Base-by-base conservation (phyloP, 1,140 invertebrate genomes). In the Xylocopa sonorina region DNA sequence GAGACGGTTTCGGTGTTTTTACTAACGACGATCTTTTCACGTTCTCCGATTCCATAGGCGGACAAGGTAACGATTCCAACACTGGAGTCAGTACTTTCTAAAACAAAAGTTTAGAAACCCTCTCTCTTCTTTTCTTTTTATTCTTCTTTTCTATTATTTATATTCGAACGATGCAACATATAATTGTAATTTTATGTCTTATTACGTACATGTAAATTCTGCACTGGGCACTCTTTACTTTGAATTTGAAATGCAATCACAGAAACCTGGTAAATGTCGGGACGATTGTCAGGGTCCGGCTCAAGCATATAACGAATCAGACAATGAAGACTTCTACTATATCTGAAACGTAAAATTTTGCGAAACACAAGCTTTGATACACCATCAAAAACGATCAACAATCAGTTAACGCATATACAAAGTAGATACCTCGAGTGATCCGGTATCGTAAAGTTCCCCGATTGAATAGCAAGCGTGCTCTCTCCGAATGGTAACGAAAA, bases 401-500 rank as follows among this genome's bases (percentile, higher is more conserved):
- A n/a, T n/a, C n/a, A n/a, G n/a, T n/a, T n/a, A n/a, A 43, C 12
- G 38, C 24, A 67, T 18, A 1, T 21, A 6, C 34, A 7, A 62
- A 78, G 48, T 10, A 88, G 80, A 95, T 96, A 98, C 92, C 94
- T 95, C 38, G 96, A 96, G 92, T 94, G 95, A 92, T 98, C 97
- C 62, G 98, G 98, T 93, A 99, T 96, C 71, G 94, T 95, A 90
- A 98, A 98, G 87, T 97, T 96, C 58, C 97, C 97, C 91, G 96
- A 97, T 92, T 98, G 98, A 89, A 99, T 99, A 58, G 98, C 98
- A 81, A 99, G 92, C 21, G 97, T 96, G 90, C 97, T 98, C 92
- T 99, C 98, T 21, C 97, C 98, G 94, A 99, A 99, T 69, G 98
- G 98, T 85, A 98, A 93, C 27, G 95, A 95, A 92, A 98, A 99